Evolutionary conservation across 2,113 vertebrate genomes (phyloP).

Genomic region (Edolisoma coerulescens): DNA sequence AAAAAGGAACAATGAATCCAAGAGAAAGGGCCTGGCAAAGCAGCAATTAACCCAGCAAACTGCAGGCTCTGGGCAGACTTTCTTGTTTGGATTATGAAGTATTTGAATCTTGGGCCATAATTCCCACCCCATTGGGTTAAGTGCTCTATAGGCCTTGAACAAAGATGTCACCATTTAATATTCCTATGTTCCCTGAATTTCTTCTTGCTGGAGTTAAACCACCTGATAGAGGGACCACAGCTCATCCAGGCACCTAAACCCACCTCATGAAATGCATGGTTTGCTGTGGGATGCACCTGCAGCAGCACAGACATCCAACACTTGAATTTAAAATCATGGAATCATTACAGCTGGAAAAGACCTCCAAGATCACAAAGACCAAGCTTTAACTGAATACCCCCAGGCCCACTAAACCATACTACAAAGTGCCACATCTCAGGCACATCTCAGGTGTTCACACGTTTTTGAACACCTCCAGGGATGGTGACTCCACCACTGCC

Average conservation of each 20-base stretch:
- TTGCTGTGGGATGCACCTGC: not conserved
- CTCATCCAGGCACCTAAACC: not conserved
- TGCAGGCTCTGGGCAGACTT: not conserved
- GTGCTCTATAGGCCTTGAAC: not conserved
- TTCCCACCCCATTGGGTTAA: not conserved
- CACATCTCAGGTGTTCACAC: not conserved
- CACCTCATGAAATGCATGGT: rapidly evolving
- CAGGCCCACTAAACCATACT: not conserved
- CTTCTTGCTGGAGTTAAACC: not conserved
- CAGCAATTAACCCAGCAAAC: not conserved
- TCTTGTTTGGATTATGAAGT: not conserved
- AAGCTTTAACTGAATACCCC: not conserved
- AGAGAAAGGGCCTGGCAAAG: not conserved
- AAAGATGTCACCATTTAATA: not conserved
- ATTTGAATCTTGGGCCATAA: not conserved
- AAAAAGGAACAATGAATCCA: not conserved
- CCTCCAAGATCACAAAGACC: not conserved
- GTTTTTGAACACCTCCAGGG: not conserved
- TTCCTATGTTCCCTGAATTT: not conserved
- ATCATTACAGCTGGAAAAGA: not conserved
- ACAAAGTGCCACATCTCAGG: not conserved
- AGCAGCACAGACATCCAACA: not conserved
- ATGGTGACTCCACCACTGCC: not conserved
- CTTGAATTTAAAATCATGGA: not conserved
- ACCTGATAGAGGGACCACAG: not conserved